Base-by-base conservation (phyloP, 2,888 invertebrate species). In the Eutolmus rufibarbis region DNA sequence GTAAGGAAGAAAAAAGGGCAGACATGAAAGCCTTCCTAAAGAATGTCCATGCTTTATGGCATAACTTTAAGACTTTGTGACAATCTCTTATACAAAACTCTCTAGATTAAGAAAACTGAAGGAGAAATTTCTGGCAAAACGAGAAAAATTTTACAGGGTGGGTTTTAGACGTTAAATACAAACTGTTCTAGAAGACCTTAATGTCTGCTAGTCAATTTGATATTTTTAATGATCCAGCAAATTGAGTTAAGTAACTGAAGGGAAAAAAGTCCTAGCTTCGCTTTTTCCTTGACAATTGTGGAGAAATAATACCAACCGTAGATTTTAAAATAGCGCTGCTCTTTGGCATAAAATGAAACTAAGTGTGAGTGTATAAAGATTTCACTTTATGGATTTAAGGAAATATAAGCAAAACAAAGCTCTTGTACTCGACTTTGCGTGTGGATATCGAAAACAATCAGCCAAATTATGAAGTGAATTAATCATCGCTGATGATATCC, bases 51-150 rank as follows among this genome's bases (percentile, higher is more conserved):
- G 82, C 82, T 82, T 82, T 82, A 82, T 82, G 37, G 82, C n/a
- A 82, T 82, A 82, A 82, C 82, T 82, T 82, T 82, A 82, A 82
- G 82, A 82, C 82, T 57, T 82, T 82, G 82, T 66, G 37, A 40
- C 81, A 81, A 56, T 51, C 82, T 82, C 34, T 31, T 81, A 81
- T 56, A 56, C 34, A 81, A 57, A 81, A 81, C 34, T 81, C 82
- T 51, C n/a, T 7, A 57, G 34, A 46, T 76, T 43, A 82, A 37
- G 66, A 28, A 57, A 66, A 57, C 57, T 66, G 82, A 23, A 82
- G 82, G 23, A 66, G n/a, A 66, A 82, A 37, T 43, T 14, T 28
- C 14, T 16, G 37, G 19, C 0, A 31, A 66, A 37, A 66, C 8
- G 9, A 19, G 66, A 66, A 66, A 23, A 66, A 66, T 19, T 28